Percentiles rank a stretch among this genome's conserved stretches.
Evolutionary conservation across 2,113 vertebrate species (phyloP).

Genomic region (Corythaeola cristata): DNA sequence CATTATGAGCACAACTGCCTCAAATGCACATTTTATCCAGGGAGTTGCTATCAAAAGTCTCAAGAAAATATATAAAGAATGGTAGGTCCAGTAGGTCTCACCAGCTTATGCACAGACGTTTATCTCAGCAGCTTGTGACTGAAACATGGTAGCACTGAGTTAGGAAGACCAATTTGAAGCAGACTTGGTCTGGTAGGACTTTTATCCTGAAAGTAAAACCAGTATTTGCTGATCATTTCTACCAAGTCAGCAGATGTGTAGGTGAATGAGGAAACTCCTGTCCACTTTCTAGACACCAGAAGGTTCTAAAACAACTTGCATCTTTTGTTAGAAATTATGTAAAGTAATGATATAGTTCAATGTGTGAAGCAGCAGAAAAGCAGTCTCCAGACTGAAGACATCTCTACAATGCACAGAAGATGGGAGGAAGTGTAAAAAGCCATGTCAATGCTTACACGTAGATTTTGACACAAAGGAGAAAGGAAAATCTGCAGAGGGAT

Average conservation of each 20-base stretch:
- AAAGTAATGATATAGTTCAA: not conserved
- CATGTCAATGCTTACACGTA: not conserved
- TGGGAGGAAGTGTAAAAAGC: not conserved
- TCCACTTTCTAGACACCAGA: not conserved
- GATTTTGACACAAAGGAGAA: not conserved
- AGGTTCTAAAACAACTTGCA: not conserved
- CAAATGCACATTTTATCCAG: not conserved
- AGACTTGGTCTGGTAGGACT: not conserved
- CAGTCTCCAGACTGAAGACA: not conserved
- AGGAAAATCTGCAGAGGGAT: not conserved
- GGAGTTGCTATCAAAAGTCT: not conserved
- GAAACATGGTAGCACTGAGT: not conserved
- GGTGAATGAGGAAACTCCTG: not conserved
- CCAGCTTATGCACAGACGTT: not conserved
- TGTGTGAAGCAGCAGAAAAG: not conserved
- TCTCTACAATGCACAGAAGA: not conserved
- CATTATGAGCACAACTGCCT: not conserved
- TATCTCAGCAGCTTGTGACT: not conserved
- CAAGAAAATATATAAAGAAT: not conserved
- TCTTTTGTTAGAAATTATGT: not conserved
- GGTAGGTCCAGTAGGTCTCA: not conserved
- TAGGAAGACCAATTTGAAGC: not conserved
- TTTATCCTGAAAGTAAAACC: not conserved
- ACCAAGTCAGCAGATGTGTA: not conserved
- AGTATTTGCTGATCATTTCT: not conserved